phyloP scores from a whole-genome alignment of 2,888 invertebrate species.

The Agelastica alni region DNA sequence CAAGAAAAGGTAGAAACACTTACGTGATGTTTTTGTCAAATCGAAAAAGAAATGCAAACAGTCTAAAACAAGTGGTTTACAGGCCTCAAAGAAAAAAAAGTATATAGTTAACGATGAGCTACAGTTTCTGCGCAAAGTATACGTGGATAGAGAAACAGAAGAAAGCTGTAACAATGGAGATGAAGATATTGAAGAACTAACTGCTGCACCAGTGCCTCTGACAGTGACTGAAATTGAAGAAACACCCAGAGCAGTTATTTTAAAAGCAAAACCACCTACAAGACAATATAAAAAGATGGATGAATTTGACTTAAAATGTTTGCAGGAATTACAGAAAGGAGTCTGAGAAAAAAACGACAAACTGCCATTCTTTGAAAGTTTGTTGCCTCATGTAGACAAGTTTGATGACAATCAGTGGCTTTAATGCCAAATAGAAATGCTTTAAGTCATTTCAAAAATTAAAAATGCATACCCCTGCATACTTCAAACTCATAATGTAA shows the following conservation, averaged over 20 bases:
- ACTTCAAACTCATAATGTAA: no score
- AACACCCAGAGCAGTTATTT: background rate
- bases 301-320: conserved; percentile 19
- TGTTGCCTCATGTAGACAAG: conserved; percentile 16
- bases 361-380: background rate
- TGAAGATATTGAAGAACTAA: no score
- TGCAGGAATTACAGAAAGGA: conserved; percentile 9
- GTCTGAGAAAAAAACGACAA: conserved; percentile 5
- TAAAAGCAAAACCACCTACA: conserved; percentile 13
- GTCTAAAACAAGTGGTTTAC: conserved; percentile 14
- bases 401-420: no score
- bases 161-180: conserved; percentile 9
- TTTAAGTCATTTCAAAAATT: conserved; percentile 14
- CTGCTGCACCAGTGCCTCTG: no score
- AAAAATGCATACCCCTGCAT: no score
- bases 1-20: conserved; percentile 17
- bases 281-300: conserved; percentile 16
- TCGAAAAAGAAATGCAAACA: conserved; percentile 9
- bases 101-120: conserved; percentile 15
- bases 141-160: conserved; percentile 10
- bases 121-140: conserved; percentile 20
- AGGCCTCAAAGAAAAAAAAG: background rate
- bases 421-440: conserved; percentile 10
- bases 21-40: conserved; percentile 14
- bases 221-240: conserved; percentile 10